These are phyloP conservation scores for Phaethon lepturus DNA, from an alignment of 2,113 vertebrate genomes.

Conservation along the genomic window DNA sequence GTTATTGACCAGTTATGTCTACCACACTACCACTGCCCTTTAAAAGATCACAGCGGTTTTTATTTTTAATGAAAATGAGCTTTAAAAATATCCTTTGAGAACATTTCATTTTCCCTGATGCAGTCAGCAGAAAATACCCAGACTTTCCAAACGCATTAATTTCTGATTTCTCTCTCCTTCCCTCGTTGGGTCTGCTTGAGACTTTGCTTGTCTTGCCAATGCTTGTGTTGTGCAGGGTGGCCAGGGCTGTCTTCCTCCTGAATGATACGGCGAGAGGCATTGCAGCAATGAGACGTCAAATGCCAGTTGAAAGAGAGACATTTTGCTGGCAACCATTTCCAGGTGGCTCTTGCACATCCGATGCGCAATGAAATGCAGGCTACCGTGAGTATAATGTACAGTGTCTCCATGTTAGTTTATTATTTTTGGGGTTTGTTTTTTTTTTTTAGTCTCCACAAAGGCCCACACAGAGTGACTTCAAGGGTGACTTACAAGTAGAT, in stretches of 20 bases:
- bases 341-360: rapidly evolving
- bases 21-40: background rate
- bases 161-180: background rate
- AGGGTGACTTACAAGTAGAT: background rate
- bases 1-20: background rate
- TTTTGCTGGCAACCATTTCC: background rate
- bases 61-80: conserved; percentile 24
- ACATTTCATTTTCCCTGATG: background rate
- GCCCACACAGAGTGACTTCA: background rate
- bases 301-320: background rate
- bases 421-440: background rate
- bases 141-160: background rate
- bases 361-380: background rate
- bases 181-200: background rate
- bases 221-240: background rate
- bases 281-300: background rate
- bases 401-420: background rate
- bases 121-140: background rate
- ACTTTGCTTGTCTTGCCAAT: background rate
- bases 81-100: background rate
- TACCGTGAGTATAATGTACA: background rate
- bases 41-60: background rate
- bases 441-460: background rate
- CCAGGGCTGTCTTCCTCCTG: background rate
- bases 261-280: background rate